Conservation (phyloP, 2,113 vertebrate species). For the Lota lota region DNA sequence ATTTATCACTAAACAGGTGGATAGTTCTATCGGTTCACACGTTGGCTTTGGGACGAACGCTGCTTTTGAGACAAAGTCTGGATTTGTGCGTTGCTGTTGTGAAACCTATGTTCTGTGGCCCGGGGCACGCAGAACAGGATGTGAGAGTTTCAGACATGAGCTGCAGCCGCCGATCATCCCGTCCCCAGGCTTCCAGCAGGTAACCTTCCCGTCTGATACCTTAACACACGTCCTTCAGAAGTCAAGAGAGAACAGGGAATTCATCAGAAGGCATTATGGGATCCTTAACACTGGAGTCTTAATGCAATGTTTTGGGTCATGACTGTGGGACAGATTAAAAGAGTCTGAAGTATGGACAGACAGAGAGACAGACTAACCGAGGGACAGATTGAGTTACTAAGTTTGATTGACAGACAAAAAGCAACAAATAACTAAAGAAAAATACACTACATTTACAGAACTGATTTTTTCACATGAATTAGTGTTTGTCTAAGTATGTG, state of each 20-base stretch:
- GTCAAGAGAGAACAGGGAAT: no score
- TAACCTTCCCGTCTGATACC: constrained; percentile 19
- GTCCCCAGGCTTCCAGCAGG: constrained; percentile 26
- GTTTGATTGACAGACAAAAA: no score
- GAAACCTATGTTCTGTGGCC: constrained; percentile 24
- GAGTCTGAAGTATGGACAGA: not conserved
- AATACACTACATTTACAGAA: no score
- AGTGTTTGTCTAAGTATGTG: no score
- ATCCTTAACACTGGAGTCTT: no score
- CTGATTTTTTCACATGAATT: no score
- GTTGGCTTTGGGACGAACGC: not conserved
- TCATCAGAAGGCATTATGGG: no score
- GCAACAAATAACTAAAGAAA: no score
- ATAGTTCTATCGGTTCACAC: not conserved
- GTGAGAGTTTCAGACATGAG: constrained; percentile 8
- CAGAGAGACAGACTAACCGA: not conserved
- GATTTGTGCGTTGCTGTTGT: constrained; percentile 3
- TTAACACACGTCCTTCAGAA: no score
- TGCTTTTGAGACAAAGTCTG: not conserved
- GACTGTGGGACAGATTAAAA: not conserved
- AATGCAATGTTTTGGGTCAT: no score
- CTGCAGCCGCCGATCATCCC: constrained; percentile 7
- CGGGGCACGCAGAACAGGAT: constrained; percentile 26
- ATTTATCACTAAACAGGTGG: no score
- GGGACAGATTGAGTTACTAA: not conserved